Evolutionary conservation across 2,113 vertebrate species (phyloP).

Genomic region (Lycocorax pyrrhopterus): DNA sequence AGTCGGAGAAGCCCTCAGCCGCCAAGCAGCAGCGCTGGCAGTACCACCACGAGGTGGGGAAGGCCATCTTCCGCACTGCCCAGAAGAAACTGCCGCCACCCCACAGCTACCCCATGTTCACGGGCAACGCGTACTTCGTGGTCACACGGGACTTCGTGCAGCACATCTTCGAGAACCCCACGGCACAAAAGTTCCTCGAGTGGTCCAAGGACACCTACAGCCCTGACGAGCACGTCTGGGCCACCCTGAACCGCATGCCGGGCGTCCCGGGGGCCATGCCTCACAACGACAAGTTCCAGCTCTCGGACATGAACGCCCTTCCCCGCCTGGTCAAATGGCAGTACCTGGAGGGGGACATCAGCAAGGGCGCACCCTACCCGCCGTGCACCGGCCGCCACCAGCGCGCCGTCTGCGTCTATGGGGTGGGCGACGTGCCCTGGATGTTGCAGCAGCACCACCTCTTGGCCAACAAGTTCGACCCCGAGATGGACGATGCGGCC

Average conservation of each 20-base stretch:
- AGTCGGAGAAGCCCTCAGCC: slow-evolving; percentile 71
- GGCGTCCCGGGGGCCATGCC: slow-evolving; percentile 81
- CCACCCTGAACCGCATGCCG: slow-evolving; percentile 83
- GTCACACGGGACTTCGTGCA: slow-evolving; percentile 80
- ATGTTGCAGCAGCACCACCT: slow-evolving; percentile 82
- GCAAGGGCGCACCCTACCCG: slow-evolving; percentile 78
- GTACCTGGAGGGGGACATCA: slow-evolving; percentile 73
- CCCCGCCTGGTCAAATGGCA: slow-evolving; percentile 86
- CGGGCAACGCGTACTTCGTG: slow-evolving; percentile 84
- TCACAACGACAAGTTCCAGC: slow-evolving; percentile 73
- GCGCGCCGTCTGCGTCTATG: slow-evolving; percentile 82
- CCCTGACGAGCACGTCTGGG: slow-evolving; percentile 92
- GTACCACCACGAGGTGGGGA: slow-evolving; percentile 67
- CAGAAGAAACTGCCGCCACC: slow-evolving; percentile 75
- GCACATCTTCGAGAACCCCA: slow-evolving; percentile 70
- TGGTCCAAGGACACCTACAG: slow-evolving; percentile 92
- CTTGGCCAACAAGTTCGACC: slow-evolving; percentile 93
- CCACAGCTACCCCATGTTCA: slow-evolving; percentile 77
- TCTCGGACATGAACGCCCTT: slow-evolving; percentile 82
- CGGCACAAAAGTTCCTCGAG: slow-evolving; percentile 70
- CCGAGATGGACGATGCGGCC: slow-evolving; percentile 75
- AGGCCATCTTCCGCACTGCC: neutral
- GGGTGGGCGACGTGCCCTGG: slow-evolving; percentile 84
- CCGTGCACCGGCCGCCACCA: slow-evolving; percentile 78
- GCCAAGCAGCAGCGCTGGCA: slow-evolving; percentile 77